phyloP scores from a whole-genome alignment of 2,888 invertebrate genomes.

The Hypomecis punctinalis region DNA sequence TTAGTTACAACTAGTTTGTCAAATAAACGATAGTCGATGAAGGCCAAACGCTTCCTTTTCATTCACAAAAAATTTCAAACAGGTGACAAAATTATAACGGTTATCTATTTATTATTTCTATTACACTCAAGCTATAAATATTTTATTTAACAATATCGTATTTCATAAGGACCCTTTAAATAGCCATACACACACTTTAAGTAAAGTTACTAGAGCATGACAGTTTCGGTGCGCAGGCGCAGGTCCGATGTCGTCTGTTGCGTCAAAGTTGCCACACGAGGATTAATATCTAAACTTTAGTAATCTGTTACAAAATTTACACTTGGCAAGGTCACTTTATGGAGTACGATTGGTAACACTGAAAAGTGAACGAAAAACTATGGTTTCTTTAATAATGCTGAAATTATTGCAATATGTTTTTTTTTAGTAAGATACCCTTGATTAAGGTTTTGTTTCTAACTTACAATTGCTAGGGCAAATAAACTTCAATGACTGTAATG shows the following conservation, averaged over 20 bases:
- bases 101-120: no score
- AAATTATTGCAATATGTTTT: conserved; percentile 2
- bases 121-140: no score
- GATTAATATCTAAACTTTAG: conserved; percentile 75
- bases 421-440: background rate
- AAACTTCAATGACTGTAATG: background rate
- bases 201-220: conserved; percentile 72
- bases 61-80: no score
- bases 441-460: background rate
- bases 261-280: conserved; percentile 64
- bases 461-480: background rate
- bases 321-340: conserved; percentile 65
- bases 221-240: conserved; percentile 55
- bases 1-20: no score
- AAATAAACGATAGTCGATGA: no score
- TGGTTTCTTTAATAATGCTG: conserved; percentile 31
- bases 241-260: conserved; percentile 61
- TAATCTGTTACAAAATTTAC: conserved; percentile 64
- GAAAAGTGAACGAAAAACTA: conserved; percentile 17
- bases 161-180: conserved; percentile 29
- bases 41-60: no score
- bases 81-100: no score
- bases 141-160: conserved; percentile 15
- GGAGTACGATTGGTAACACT: conserved; percentile 45
- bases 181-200: conserved; percentile 27